Conservation (phyloP, 2,888 invertebrate genomes). For the Brachypalpus laphriformis region DNA sequence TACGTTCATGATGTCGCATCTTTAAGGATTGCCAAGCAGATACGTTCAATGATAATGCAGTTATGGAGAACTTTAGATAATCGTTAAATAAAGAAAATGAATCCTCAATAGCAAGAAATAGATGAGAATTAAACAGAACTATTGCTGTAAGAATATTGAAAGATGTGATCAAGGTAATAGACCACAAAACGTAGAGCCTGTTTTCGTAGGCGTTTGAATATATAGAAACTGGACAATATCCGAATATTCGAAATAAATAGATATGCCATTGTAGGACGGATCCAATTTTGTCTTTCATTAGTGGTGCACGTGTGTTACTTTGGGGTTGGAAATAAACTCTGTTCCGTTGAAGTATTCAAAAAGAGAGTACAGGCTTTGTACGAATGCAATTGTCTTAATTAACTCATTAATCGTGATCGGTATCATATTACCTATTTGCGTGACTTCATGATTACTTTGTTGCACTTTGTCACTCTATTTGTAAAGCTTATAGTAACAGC, state of each 20-base stretch:
- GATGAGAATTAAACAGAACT: neutral
- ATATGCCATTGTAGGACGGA: constrained; percentile 71
- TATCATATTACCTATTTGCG: neutral
- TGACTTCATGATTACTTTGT: neutral
- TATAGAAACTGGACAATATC: constrained; percentile 76
- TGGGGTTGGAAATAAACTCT: neutral
- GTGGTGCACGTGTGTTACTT: neutral
- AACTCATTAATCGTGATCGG: neutral
- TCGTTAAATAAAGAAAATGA: constrained; percentile 77
- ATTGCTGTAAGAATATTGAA: constrained; percentile 51
- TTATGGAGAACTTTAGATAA: constrained; percentile 75
- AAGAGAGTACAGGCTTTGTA: neutral
- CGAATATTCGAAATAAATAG: constrained; percentile 77
- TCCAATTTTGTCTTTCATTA: neutral
- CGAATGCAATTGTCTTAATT: neutral
- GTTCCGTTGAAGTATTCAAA: neutral
- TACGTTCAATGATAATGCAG: constrained; percentile 75
- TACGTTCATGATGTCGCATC: constrained; percentile 57
- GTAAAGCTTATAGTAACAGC: neutral
- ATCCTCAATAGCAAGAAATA: constrained; percentile 76
- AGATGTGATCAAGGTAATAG: constrained; percentile 62
- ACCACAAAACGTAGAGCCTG: constrained; percentile 73
- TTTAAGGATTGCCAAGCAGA: constrained; percentile 29
- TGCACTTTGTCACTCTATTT: too few species aligned
- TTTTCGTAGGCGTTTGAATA: constrained; percentile 45